These are phyloP conservation scores for Sebastes trivittatus DNA, from an alignment of 2,797 vertebrate species.

Conservation along the genomic window DNA sequence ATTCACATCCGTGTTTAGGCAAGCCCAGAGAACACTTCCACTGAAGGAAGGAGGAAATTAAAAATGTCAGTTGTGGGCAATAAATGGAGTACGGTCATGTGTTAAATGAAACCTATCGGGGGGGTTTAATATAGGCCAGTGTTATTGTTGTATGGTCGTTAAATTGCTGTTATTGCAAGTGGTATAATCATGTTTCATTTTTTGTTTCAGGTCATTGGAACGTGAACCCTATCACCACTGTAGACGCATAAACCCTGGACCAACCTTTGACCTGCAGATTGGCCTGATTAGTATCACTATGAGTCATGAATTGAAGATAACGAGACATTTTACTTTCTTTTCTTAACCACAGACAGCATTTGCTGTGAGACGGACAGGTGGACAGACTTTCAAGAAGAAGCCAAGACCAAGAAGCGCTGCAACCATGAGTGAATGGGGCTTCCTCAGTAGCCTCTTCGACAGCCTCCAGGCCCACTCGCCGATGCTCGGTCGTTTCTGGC, in stretches of 20 bases:
- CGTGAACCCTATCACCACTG: background rate
- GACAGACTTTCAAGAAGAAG: background rate
- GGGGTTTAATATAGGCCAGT: background rate
- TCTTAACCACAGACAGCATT: background rate
- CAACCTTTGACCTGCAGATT: background rate
- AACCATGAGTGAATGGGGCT: slow-evolving; percentile 90
- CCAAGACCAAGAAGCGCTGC: background rate
- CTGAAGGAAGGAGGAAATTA: too few relatives aligned
- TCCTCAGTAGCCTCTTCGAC: slow-evolving; percentile 86
- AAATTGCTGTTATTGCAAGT: background rate
- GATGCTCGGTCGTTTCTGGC: slow-evolving; percentile 93
- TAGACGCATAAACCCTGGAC: background rate
- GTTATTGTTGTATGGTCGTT: background rate
- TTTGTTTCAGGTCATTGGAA: slow-evolving; percentile 21
- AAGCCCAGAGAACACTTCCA: too few relatives aligned
- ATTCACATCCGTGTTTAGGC: too few relatives aligned
- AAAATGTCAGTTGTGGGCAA: too few relatives aligned
- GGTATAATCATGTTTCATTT: background rate
- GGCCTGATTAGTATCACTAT: background rate
- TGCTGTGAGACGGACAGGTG: background rate
- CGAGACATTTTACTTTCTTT: slow-evolving; percentile 3
- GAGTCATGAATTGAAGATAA: background rate
- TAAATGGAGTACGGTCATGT: background rate
- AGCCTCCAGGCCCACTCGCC: slow-evolving; percentile 88
- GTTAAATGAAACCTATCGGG: background rate